phyloP scores from a whole-genome alignment of 2,888 invertebrate species.

The Coenonympha glycerion region DNA sequence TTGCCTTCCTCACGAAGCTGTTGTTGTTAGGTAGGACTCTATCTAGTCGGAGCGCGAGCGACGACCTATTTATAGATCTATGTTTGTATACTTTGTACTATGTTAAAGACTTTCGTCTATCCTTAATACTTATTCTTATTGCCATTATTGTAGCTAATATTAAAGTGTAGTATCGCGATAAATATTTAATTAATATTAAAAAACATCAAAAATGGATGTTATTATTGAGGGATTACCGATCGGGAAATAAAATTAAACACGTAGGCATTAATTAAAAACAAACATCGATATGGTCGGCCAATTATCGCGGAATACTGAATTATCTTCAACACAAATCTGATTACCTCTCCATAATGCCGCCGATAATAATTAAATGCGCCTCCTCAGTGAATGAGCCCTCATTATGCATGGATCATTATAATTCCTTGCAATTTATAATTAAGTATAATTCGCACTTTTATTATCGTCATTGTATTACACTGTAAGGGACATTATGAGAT shows the following conservation, averaged over 20 bases:
- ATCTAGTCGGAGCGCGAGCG: too few species aligned
- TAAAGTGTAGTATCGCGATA: too few species aligned
- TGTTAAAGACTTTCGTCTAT: too few species aligned
- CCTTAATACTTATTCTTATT: too few species aligned
- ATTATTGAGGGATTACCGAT: not conserved
- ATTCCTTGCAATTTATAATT: constrained; percentile 22
- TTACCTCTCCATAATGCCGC: constrained; percentile 38
- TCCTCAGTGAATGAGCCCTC: constrained; percentile 20
- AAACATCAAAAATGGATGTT: too few species aligned
- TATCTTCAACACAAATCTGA: constrained; percentile 42
- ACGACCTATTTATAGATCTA: too few species aligned
- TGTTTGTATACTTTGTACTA: too few species aligned
- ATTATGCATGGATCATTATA: constrained; percentile 28
- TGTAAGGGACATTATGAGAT: too few species aligned
- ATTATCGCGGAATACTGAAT: constrained; percentile 36
- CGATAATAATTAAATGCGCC: constrained; percentile 38
- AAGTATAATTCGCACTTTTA: constrained; percentile 2
- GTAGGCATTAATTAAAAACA: constrained; percentile 36
- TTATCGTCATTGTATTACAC: not conserved
- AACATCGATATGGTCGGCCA: constrained; percentile 36
- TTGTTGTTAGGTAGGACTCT: too few species aligned
- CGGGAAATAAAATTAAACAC: constrained; percentile 13
- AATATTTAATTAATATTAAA: too few species aligned
- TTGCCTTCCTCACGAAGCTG: too few species aligned
- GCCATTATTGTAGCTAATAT: too few species aligned